phyloP scores from a whole-genome alignment of 1,140 invertebrate species.

The Oppia nitens region DNA sequence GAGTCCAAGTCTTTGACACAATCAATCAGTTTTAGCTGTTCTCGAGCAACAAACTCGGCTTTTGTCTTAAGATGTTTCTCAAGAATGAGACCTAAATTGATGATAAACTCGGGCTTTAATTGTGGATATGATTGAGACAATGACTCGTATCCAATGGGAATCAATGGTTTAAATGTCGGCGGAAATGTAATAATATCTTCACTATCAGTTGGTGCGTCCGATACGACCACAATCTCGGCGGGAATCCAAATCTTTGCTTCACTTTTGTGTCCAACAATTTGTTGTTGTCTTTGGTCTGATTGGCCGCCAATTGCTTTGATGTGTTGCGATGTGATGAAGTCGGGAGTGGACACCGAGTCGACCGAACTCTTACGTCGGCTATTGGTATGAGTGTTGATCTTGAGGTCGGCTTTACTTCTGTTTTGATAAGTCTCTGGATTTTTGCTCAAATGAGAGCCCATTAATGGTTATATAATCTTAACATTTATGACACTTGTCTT shows the following conservation, averaged over 20 bases:
- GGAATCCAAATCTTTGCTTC: not conserved
- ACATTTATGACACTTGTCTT: no score
- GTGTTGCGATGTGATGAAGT: not conserved
- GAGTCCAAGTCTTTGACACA: conserved; percentile 7
- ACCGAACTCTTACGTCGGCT: not conserved
- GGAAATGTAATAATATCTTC: not conserved
- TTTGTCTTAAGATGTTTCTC: conserved; percentile 1
- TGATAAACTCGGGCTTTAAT: not conserved
- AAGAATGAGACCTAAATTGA: conserved; percentile 7
- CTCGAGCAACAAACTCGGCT: conserved; percentile 1
- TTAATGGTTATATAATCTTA: no score
- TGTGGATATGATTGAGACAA: not conserved
- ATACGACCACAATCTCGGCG: not conserved
- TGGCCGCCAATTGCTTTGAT: not conserved
- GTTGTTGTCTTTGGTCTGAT: not conserved
- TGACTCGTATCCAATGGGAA: conserved; percentile 11
- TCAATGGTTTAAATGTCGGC: conserved; percentile 4
- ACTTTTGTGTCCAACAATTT: not conserved
- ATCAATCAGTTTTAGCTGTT: conserved; percentile 5
- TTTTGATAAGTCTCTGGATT: no score
- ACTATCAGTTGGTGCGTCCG: not conserved
- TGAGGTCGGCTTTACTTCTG: no score
- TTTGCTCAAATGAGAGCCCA: not conserved
- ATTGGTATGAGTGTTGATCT: no score
- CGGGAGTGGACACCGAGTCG: not conserved